Conservation (phyloP, 2,113 vertebrate genomes). For the Donacobius atricapilla region DNA sequence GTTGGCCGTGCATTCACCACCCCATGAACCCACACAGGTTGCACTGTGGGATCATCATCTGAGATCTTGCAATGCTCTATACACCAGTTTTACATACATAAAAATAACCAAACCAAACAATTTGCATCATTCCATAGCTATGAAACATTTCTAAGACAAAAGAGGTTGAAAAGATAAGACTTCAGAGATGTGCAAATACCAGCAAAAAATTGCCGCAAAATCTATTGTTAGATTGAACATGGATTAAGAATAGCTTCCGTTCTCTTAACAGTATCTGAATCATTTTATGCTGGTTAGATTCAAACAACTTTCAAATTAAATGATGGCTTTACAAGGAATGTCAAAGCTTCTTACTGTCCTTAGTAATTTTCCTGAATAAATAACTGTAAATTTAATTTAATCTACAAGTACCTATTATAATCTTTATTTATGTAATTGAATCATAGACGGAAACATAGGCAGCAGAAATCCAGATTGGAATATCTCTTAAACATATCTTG, state of each 20-base stretch:
- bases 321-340: background rate
- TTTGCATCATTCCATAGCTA: background rate
- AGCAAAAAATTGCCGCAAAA: constrained; percentile 4
- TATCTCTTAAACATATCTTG: background rate
- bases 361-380: background rate
- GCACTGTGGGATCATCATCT: background rate
- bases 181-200: background rate
- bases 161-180: background rate
- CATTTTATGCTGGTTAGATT: background rate
- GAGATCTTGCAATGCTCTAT: background rate
- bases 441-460: background rate
- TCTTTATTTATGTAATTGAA: background rate
- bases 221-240: background rate
- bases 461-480: background rate
- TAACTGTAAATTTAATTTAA: background rate
- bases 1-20: background rate
- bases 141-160: background rate
- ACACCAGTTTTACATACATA: background rate
- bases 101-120: background rate
- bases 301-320: background rate
- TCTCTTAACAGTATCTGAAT: background rate
- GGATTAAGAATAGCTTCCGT: background rate
- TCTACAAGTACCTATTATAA: background rate
- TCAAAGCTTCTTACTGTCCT: background rate
- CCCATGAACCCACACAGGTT: background rate